Evolutionary conservation across 2,888 invertebrate species (phyloP).

Genomic region (Philereme transversata): DNA sequence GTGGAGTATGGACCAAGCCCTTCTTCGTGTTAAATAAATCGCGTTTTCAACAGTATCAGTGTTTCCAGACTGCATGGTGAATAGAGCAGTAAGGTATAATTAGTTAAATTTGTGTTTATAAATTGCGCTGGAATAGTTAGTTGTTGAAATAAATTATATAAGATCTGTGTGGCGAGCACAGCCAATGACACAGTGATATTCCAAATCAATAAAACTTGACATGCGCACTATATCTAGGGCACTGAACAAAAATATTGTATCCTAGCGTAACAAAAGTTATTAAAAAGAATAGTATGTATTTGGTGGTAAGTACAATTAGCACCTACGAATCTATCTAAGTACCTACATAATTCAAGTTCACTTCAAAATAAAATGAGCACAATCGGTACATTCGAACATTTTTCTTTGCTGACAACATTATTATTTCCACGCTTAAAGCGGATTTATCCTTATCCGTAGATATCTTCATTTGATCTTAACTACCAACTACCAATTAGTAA

Average conservation of each 20-base stretch:
- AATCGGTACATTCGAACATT: neutral
- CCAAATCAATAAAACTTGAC: slow-evolving; percentile 74
- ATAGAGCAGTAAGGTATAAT: too few species aligned
- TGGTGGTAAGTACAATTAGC: neutral
- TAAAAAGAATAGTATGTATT: neutral
- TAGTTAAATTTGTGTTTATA: too few species aligned
- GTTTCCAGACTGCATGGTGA: too few species aligned
- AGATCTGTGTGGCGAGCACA: slow-evolving; percentile 39
- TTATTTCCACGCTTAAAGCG: too few species aligned
- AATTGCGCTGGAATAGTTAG: neutral
- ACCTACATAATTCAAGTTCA: neutral
- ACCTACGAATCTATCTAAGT: neutral
- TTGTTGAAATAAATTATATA: slow-evolving; percentile 24
- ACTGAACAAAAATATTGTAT: slow-evolving; percentile 49
- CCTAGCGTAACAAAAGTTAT: neutral
- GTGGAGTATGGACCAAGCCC: too few species aligned
- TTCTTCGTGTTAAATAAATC: too few species aligned
- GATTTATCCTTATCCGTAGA: too few species aligned
- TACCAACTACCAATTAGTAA: too few species aligned
- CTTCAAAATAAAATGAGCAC: neutral
- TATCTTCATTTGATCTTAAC: too few species aligned
- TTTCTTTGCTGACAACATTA: neutral
- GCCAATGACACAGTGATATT: slow-evolving; percentile 53
- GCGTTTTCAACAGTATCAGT: too few species aligned
- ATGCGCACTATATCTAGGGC: slow-evolving; percentile 81